These are phyloP conservation scores for Myodes glareolus DNA, from an alignment of 2,113 vertebrate species.

Conservation along the genomic window DNA sequence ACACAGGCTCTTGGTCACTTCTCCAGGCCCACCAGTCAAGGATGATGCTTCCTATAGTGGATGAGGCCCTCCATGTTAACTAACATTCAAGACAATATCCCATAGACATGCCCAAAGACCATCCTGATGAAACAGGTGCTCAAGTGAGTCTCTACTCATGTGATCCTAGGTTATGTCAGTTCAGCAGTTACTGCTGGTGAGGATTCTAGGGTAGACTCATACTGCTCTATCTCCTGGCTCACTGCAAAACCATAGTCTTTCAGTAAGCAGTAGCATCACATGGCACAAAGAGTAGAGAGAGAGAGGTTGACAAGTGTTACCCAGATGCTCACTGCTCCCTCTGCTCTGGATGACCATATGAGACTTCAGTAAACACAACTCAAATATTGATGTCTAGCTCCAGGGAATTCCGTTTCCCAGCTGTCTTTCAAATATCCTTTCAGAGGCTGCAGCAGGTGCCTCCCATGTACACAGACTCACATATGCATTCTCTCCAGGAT, in stretches of 20 bases:
- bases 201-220: neutral
- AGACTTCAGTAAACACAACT: neutral
- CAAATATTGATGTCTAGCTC: neutral
- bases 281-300: neutral
- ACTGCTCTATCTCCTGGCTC: neutral
- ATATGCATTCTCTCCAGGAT: no score
- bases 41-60: neutral
- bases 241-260: neutral
- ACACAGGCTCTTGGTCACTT: neutral
- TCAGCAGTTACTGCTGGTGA: neutral
- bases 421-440: neutral
- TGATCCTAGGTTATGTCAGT: neutral
- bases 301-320: neutral
- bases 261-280: neutral
- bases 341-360: neutral
- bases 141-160: neutral
- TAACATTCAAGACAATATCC: neutral
- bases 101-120: neutral
- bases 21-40: neutral
- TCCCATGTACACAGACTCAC: neutral
- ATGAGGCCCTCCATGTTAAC: neutral
- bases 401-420: neutral
- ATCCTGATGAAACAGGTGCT: neutral
- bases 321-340: neutral
- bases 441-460: neutral